Conservation (phyloP, 2,113 vertebrate genomes). For the Argyrosomus japonicus region DNA sequence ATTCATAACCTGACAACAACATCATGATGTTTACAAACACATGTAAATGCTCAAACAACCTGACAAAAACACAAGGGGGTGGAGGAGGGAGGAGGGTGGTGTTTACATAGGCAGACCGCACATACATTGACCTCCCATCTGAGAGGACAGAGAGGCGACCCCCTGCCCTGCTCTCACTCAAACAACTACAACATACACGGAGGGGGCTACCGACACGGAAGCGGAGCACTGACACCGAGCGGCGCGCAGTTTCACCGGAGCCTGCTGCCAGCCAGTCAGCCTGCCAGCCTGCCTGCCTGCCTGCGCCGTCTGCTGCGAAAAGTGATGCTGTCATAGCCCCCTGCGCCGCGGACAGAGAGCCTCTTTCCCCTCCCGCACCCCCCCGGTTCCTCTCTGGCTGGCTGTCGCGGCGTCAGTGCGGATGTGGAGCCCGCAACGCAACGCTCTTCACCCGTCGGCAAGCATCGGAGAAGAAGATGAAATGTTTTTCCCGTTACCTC, state of each 20-base stretch:
- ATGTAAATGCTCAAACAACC: neutral
- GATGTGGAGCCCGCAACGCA: constrained; percentile 82
- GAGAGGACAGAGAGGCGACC: constrained; percentile 51
- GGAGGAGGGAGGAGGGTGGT: constrained; percentile 80
- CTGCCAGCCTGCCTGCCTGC: constrained; percentile 27
- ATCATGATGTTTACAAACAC: neutral
- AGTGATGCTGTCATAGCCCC: constrained; percentile 86
- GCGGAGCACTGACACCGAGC: constrained; percentile 52
- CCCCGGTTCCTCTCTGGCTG: constrained; percentile 68
- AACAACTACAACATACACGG: constrained; percentile 39
- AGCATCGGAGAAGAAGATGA: constrained; percentile 89
- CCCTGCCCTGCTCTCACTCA: constrained; percentile 53
- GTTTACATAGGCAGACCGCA: constrained; percentile 49
- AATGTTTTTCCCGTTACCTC: constrained; percentile 98
- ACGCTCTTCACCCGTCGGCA: constrained; percentile 69
- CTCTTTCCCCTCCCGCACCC: constrained; percentile 60
- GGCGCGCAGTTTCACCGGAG: constrained; percentile 57
- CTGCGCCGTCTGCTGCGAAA: constrained; percentile 58
- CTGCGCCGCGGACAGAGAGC: constrained; percentile 73
- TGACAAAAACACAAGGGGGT: constrained; percentile 4
- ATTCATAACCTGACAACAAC: neutral
- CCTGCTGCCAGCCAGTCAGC: constrained; percentile 1
- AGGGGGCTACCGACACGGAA: constrained; percentile 36
- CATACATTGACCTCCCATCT: constrained; percentile 55
- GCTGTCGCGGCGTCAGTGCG: constrained; percentile 79